Evolutionary conservation across 2,888 invertebrate genomes (phyloP), one percentile per base, ranked within the genome.

Genomic region (Bimastos eiseni): DNA sequence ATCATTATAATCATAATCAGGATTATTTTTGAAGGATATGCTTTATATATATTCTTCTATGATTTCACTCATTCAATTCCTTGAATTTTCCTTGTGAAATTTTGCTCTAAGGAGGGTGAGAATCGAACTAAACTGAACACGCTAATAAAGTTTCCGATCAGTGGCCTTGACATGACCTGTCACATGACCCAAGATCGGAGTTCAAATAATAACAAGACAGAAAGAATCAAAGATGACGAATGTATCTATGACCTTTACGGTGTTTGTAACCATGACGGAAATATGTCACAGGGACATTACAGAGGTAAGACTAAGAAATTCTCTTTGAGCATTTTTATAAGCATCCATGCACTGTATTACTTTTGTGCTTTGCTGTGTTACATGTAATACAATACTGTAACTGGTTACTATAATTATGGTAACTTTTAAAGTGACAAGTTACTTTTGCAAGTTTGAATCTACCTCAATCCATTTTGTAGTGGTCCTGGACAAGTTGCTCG

Each of bases 221-320:
- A 90, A 24, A 84, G 34, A 33, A 70, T 55, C 37, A 55, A 70
- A n/a, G 34, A 55, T 33, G 92, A 92, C 34, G 97, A 97, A 89
- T 97, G 97, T 93, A 96, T 97, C 5, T 99, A 98, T 95, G 98
- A 99, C 95, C 96, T 99, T 55, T 98, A 98, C 95, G 98, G 98
- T 1, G 97, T 99, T 34, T 98, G 98, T 94, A 98, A 98, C 95
- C 99, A 99, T 95, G 98, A 98, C 94, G 98, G 98, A 0, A 97
- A 97, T 94, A 95, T 98, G 92, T 97, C 98, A 94, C 98, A 98
- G 0, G 98, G 98, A 0, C 98, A 99, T 95, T 99, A 99, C 94
- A 98, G 98, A 92, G 96, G 96, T 96, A 93, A 37, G 37, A 33
- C 11, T 70, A 70, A 70, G 70, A n/a, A 70, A 70, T 30, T n/a